Conservation (phyloP, 2,888 invertebrate genomes). For the Galerucella pusilla region DNA sequence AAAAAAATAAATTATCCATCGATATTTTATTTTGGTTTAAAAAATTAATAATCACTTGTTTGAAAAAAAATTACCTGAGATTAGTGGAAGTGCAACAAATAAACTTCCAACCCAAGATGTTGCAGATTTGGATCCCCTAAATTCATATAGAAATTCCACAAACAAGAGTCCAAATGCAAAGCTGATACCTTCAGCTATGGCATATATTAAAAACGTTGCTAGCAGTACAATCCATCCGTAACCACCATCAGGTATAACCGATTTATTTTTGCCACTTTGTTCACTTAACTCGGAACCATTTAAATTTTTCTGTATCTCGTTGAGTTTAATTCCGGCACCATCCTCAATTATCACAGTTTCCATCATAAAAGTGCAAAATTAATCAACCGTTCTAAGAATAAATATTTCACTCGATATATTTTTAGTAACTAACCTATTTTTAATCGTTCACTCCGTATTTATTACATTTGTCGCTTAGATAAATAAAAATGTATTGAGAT, state of each 20-base stretch:
- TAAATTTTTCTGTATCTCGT: constrained; percentile 36
- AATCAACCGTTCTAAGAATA: neutral
- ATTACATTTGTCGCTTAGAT: constrained; percentile 2
- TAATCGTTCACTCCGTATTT: neutral
- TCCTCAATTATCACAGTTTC: constrained; percentile 13
- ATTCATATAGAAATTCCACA: constrained; percentile 86
- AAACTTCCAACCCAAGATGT: constrained; percentile 71
- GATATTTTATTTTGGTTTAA: too few species aligned
- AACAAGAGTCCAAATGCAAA: constrained; percentile 93
- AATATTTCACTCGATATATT: neutral
- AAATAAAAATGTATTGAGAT: neutral
- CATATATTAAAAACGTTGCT: constrained; percentile 85
- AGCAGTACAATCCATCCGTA: constrained; percentile 93
- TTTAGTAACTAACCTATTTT: neutral
- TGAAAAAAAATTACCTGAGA: constrained; percentile 14
- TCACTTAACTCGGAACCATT: constrained; percentile 27
- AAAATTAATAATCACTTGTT: too few species aligned
- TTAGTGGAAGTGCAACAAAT: constrained; percentile 72
- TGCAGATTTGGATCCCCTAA: constrained; percentile 83
- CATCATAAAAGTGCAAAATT: neutral
- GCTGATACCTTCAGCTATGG: constrained; percentile 93
- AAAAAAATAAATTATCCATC: too few species aligned
- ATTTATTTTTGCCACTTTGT: constrained; percentile 57
- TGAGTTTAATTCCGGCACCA: constrained; percentile 24
- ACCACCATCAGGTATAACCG: constrained; percentile 81